A percentile compares a stretch with the other conserved stretches of the same genome.
Conservation (phyloP, 2,888 invertebrate species). For the Brachyopa scutellaris region DNA sequence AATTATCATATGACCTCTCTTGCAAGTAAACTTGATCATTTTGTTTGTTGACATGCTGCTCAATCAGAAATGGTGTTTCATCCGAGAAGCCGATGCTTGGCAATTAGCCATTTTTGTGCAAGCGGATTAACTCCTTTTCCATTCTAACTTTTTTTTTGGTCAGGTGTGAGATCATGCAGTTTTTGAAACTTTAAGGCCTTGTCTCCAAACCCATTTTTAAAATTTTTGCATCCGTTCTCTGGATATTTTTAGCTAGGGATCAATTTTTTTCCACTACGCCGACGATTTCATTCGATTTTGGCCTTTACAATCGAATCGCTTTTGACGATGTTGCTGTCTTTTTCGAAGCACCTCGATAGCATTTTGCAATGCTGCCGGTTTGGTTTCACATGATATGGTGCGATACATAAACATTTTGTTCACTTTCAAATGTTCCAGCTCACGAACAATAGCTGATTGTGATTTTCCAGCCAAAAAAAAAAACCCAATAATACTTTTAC, state of each 20-base stretch:
- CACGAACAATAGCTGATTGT: neutral
- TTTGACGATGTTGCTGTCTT: slow-evolving; percentile 13
- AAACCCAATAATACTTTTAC: too few species aligned
- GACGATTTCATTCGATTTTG: too few species aligned
- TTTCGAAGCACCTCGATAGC: slow-evolving; percentile 9
- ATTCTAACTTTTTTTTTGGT: neutral
- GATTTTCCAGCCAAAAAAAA: too few species aligned
- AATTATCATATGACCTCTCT: too few species aligned
- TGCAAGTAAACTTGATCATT: too few species aligned
- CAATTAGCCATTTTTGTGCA: neutral
- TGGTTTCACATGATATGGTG: slow-evolving; percentile 1
- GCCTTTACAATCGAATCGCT: slow-evolving; percentile 16
- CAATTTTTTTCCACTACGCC: slow-evolving; percentile 26
- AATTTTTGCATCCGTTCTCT: slow-evolving; percentile 14
- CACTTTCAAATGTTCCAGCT: slow-evolving; percentile 10
- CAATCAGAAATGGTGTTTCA: neutral
- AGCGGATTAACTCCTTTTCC: neutral
- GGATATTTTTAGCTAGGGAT: slow-evolving; percentile 38
- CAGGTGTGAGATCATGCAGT: too few species aligned
- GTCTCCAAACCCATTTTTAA: slow-evolving; percentile 32
- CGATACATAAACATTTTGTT: slow-evolving; percentile 13
- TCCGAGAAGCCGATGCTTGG: neutral
- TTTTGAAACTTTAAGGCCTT: slow-evolving; percentile 25
- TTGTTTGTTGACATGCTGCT: too few species aligned
- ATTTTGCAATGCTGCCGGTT: too few species aligned